Percentiles rank a stretch among this genome's conserved stretches.
These are phyloP conservation scores for Dermochelys coriacea DNA, from an alignment of 2,797 vertebrate genomes.

Conservation along the genomic window DNA sequence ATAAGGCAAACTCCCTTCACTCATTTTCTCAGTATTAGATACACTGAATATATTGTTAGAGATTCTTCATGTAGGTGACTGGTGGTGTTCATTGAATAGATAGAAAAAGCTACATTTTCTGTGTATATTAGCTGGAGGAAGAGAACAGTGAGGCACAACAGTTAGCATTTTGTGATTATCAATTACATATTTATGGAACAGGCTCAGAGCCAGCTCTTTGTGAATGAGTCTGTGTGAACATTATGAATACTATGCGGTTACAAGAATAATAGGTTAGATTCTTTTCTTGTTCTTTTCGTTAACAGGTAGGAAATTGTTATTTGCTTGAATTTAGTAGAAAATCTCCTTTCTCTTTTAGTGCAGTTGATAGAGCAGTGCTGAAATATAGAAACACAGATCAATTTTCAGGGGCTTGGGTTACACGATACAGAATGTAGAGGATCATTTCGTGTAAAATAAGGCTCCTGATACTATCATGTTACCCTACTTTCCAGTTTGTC, in stretches of 20 bases:
- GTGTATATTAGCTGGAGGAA: slow-evolving; percentile 27
- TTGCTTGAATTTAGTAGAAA: neutral
- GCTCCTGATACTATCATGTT: slow-evolving; percentile 18
- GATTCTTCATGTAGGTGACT: neutral
- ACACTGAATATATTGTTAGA: neutral
- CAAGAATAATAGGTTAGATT: slow-evolving; percentile 43
- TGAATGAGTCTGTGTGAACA: slow-evolving; percentile 56
- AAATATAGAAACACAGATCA: slow-evolving; percentile 22
- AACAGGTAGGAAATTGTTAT: neutral
- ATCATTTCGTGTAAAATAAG: slow-evolving; percentile 29
- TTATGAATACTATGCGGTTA: slow-evolving; percentile 31
- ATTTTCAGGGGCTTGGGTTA: slow-evolving; percentile 6
- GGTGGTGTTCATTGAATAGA: neutral
- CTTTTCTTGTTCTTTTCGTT: slow-evolving; percentile 40
- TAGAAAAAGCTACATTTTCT: neutral
- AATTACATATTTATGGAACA: slow-evolving; percentile 49
- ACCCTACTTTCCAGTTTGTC: slow-evolving; percentile 24
- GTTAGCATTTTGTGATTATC: slow-evolving; percentile 45
- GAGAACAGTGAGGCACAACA: slow-evolving; percentile 28
- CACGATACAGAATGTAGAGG: neutral
- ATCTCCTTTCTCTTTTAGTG: neutral
- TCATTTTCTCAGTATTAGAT: neutral
- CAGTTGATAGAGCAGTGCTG: neutral
- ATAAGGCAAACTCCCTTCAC: neutral
- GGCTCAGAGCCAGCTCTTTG: slow-evolving; percentile 43